Percentiles rank a stretch among this genome's conserved stretches.
Conservation (phyloP, 1,140 invertebrate species). For the Drosophila lacertosa region DNA sequence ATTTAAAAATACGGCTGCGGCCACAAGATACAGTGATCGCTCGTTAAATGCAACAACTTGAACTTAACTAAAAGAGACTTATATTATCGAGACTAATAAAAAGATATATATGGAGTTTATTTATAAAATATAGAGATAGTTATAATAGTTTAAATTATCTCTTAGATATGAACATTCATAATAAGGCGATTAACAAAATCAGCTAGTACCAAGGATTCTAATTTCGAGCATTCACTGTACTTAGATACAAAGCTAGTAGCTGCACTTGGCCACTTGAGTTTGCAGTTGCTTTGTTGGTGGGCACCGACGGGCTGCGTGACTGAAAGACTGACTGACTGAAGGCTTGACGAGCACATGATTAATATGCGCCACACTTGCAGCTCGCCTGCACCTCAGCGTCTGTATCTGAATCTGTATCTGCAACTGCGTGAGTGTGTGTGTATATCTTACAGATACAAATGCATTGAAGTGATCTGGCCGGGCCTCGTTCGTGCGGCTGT, state of each 20-base stretch:
- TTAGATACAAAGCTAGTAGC: conserved; percentile 10
- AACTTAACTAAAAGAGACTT: too few species aligned
- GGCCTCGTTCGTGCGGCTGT: conserved; percentile 62
- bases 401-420: neutral
- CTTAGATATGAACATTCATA: too few species aligned
- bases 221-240: too few species aligned
- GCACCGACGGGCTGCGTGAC: conserved; percentile 29
- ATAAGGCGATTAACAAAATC: too few species aligned
- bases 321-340: conserved; percentile 38
- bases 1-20: conserved; percentile 43
- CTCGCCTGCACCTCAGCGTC: conserved; percentile 10
- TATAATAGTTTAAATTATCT: too few species aligned
- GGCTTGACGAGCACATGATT: conserved; percentile 75
- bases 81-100: too few species aligned
- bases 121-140: too few species aligned
- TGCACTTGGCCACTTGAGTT: conserved; percentile 49
- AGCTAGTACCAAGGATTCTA: too few species aligned
- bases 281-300: conserved; percentile 63
- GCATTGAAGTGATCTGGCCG: conserved; percentile 64
- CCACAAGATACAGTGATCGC: conserved; percentile 25
- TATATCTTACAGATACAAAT: conserved; percentile 48
- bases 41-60: too few species aligned
- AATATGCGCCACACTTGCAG: conserved; percentile 63
- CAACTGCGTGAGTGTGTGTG: conserved; percentile 18
- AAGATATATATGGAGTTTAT: too few species aligned